Percentiles rank a stretch among this genome's conserved stretches.
These are phyloP conservation scores for Laspeyria flexula DNA, from an alignment of 2,888 invertebrate species.

Conservation along the genomic window DNA sequence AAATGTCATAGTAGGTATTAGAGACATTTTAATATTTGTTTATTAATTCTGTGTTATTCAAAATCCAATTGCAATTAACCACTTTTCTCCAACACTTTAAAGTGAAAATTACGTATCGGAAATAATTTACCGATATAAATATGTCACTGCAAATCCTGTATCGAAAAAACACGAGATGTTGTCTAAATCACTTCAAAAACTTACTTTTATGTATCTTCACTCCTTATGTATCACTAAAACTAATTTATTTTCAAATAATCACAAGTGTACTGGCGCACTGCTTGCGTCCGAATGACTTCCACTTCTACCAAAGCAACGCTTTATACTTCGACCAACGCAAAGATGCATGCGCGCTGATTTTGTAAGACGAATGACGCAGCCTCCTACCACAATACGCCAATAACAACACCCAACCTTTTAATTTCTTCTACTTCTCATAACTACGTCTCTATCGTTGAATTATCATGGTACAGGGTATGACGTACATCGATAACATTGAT, in stretches of 20 bases:
- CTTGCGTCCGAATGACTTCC: conserved; percentile 80
- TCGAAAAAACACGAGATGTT: conserved; percentile 7
- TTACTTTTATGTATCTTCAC: conserved; percentile 68
- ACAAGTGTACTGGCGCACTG: conserved; percentile 78
- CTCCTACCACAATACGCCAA: conserved; percentile 67
- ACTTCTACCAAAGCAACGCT: conserved; percentile 74
- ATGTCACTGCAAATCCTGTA: conserved; percentile 42
- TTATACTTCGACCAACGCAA: conserved; percentile 83
- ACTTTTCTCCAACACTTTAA: conserved; percentile 21
- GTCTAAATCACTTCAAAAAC: conserved; percentile 51
- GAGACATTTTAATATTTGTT: too few relatives aligned
- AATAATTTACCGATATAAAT: conserved; percentile 2
- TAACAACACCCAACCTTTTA: conserved; percentile 26
- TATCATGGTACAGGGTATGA: conserved; percentile 70
- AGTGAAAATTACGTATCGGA: conserved; percentile 28
- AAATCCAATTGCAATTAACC: neutral
- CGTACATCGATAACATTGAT: conserved; percentile 75
- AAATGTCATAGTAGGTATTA: too few relatives aligned
- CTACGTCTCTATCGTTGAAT: conserved; percentile 7
- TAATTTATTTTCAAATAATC: conserved; percentile 58
- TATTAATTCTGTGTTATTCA: too few relatives aligned
- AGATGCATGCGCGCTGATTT: conserved; percentile 80
- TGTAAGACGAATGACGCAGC: conserved; percentile 77
- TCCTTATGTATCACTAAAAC: conserved; percentile 65
- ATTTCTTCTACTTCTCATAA: conserved; percentile 33